Base-by-base conservation (phyloP, 2,113 vertebrate genomes). In the Brachirus orientalis region DNA sequence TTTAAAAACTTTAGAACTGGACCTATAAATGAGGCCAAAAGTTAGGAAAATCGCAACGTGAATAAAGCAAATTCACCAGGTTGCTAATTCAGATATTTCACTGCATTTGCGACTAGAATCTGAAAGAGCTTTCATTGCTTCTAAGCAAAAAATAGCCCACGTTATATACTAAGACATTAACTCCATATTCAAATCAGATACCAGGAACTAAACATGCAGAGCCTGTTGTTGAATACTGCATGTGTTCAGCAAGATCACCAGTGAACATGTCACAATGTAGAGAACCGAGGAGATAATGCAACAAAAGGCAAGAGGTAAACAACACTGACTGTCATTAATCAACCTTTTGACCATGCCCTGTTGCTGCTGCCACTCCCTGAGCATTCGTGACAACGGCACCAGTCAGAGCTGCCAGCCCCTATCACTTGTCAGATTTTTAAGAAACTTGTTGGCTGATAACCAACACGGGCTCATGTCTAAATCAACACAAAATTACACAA, bases 281-380 rank as follows among this genome's bases (percentile, higher is more conserved):
- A 35, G 41, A 61, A 51, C 37, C 44, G 17, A 40, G 53, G 36
- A 86, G 79, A 89, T 86, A 90, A 79, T 63, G 60, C 80, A 90
- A 86, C 86, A 89, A 89, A 88, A 68, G 75, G 37, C 72, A 73
- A 75, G 79, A 83, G 59, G 69, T 72, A 83, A 89, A 91, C 79
- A 84, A 64, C 36, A 20, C 40, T 38, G 35, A 41, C 67, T 67
- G 67, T 72, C 85, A 88, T 92, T 88, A 89, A 89, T 89, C 90
- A 91, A 75, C 63, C 46, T 73, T 72, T 63, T 83, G 79, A 90
- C 83, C 75, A 63, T 60, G 58, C 53, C 66, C 40, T 72, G 44
- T 47, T 59, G 69, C 55, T 69, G 38, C 51, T 58, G 71, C 82
- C 85, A 67, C 86, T 85, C 88, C 82, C 78, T 59, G 7, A 13